phyloP scores from a whole-genome alignment of 2,797 vertebrate species.

The Capromys pilorides region DNA sequence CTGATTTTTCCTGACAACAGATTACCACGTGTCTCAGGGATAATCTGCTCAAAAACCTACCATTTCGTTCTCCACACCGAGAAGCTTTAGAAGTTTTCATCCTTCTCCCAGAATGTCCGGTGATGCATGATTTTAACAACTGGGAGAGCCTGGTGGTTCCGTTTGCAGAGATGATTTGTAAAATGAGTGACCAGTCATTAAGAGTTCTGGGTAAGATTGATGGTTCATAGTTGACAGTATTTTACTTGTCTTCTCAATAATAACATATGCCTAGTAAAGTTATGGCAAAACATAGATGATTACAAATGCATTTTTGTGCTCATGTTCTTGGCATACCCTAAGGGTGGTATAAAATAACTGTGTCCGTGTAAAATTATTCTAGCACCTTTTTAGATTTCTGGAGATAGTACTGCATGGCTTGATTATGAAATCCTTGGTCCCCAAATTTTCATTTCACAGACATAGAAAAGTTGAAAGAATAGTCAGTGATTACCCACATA shows the following conservation, averaged over 20 bases:
- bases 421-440: background rate
- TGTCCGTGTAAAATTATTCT: background rate
- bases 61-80: constrained; percentile 66
- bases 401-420: background rate
- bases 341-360: background rate
- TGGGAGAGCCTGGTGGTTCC: constrained; percentile 67
- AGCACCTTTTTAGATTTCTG: background rate
- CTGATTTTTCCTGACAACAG: constrained; percentile 64
- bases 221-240: constrained; percentile 9
- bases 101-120: constrained; percentile 78
- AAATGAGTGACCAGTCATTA: constrained; percentile 65
- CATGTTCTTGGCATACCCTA: background rate
- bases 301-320: background rate
- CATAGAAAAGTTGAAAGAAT: background rate
- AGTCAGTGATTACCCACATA: background rate
- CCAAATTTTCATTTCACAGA: background rate
- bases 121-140: constrained; percentile 66
- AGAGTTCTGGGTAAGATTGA: constrained; percentile 75
- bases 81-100: constrained; percentile 80
- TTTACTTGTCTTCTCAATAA: background rate
- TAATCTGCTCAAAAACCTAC: constrained; percentile 73
- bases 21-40: constrained; percentile 73
- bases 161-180: constrained; percentile 69
- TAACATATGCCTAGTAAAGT: background rate
- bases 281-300: background rate